Base-by-base conservation (phyloP, 2,113 vertebrate genomes). In the Halcyon malimbica region DNA sequence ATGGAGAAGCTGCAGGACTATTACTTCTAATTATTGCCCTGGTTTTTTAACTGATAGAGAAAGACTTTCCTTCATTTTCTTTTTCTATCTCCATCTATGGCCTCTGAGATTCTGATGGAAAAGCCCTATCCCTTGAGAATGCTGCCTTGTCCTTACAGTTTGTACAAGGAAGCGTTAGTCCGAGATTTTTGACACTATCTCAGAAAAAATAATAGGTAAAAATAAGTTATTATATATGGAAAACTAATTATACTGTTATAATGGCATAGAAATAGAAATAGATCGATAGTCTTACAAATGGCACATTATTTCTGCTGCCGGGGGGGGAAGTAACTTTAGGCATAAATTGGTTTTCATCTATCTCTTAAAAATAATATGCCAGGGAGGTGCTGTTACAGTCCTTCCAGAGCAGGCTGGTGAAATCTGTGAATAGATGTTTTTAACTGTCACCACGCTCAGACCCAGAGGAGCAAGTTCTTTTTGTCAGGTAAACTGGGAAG, bases 91-190 rank as follows among this genome's bases (percentile, higher is more conserved):
- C 18, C 2, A 18, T 39, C 11, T 60, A 2, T 48, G 2, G 2
- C 31, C 17, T 42, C 17, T n/a, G 10, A 73, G 18, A 48, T 69
- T 57, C 26, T 28, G 16, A 21, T 41, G 28, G n/a, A 84, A 91
- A 81, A 78, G 0, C 2, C 11, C 7, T 81, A 65, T 53, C 3
- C 17, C 13, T 81, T 68, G 28, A 79, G 26, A 75, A 75, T 59
- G 21, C 19, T 62, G 4, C 7, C n/a, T 78, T 81, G 7, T 3
- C 8, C 12, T 54, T 89, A 24, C 5, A 44, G 4, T 35, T 53
- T 79, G 8, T 53, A 21, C 10, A 71, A 28, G 0, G 3, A 71
- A 50, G 0, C 2, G 0, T n/a, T 67, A n/a, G 17, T 60, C 18
- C 19, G 53, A 59, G 23, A 29, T 63, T 87, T 92, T 67, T 63